Base-by-base conservation (phyloP, 2,888 invertebrate genomes). In the Drosophila anomalata region DNA sequence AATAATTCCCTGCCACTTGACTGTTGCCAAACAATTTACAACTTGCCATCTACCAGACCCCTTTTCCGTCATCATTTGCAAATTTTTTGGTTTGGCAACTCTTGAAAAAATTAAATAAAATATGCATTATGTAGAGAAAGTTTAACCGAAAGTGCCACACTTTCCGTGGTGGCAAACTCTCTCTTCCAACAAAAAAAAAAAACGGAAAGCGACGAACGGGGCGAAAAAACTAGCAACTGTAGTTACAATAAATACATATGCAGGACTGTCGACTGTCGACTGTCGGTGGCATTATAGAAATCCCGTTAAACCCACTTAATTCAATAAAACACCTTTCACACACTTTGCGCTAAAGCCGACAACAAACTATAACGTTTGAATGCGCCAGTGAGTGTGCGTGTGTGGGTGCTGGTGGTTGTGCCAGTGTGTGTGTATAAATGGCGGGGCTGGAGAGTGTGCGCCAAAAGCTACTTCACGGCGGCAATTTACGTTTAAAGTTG, bases 401-500 rank as follows among this genome's bases (percentile, higher is more conserved):
- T 52, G 48, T 55, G 51, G 65, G 29, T 29, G 26, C 26, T 7
- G 26, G 26, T 29, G 26, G 26, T 29, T 24, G 60, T 51, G 59
- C 48, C 53, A 12, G 11, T 50, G 54, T 55, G 54, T 66, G 77
- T 63, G 47, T 65, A 47, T 46, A 24, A 65, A 65, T 47, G 55
- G 53, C 68, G 60, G 70, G 63, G 73, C 80, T 78, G 63, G 76
- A 74, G 87, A 86, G 81, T 73, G 81, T 80, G 81, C 78, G 72
- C 76, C 78, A 82, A 88, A 81, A 85, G 85, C 87, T 87, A 85
- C 88, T 85, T 88, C 85, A 85, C 79, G 70, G 74, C 87, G 78
- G 87, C 87, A 87, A 88, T 87, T 87, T 88, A 88, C 89, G 75
- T 79, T 87, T 84, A 83, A 87, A 89, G 87, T 89, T 89, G 81